These are phyloP conservation scores for Istiophorus platypterus DNA, from an alignment of 2,113 vertebrate species.

Conservation along the genomic window DNA sequence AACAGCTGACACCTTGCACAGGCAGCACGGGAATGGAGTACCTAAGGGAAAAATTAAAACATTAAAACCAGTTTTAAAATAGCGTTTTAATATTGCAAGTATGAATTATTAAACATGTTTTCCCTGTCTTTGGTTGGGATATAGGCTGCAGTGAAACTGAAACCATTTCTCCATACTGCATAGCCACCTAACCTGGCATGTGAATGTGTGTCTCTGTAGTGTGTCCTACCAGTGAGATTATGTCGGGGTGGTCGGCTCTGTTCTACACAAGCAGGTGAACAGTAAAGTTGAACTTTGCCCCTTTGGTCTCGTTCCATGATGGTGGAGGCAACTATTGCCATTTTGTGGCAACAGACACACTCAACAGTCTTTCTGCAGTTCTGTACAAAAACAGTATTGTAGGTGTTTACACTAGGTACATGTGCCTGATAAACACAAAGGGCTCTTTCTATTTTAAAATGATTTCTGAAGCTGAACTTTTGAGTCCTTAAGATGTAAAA, in stretches of 20 bases:
- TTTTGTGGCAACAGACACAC: conserved; percentile 71
- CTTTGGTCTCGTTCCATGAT: conserved; percentile 73
- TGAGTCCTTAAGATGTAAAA: background rate
- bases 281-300: conserved; percentile 81
- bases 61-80: background rate
- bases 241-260: conserved; percentile 69
- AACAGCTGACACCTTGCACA: conserved; percentile 91
- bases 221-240: conserved; percentile 62
- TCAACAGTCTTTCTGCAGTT: conserved; percentile 68
- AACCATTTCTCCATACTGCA: too few species aligned
- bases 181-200: background rate
- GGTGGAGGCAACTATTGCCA: conserved; percentile 59
- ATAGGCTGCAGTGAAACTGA: background rate
- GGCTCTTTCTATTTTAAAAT: background rate
- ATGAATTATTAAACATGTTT: background rate
- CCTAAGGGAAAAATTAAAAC: conserved; percentile 76
- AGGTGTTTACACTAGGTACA: background rate
- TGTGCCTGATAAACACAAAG: background rate
- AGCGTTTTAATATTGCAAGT: background rate
- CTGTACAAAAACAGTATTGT: conserved; percentile 31
- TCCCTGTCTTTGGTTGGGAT: background rate
- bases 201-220: background rate
- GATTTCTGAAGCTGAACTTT: background rate
- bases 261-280: conserved; percentile 68
- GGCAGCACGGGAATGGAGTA: conserved; percentile 93